phyloP scores from a whole-genome alignment of 2,113 vertebrate genomes.

The Myodes glareolus region DNA sequence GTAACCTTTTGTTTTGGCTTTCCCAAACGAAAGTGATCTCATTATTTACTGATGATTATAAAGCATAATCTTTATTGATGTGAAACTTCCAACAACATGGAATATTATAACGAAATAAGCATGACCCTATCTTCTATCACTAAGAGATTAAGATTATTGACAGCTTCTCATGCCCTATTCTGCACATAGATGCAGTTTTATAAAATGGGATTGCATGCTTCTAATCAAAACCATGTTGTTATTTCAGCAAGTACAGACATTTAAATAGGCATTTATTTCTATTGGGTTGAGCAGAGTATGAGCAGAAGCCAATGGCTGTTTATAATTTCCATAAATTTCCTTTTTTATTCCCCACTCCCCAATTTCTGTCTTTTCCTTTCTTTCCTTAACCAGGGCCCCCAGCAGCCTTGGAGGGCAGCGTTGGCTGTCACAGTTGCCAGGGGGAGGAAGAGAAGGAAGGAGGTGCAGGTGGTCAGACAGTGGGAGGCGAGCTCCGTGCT shows the following conservation, averaged over 20 bases:
- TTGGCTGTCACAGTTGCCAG: conserved; percentile 72
- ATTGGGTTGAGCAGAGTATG: conserved; percentile 26
- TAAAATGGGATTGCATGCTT: conserved; percentile 15
- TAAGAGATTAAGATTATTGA: conserved; percentile 35
- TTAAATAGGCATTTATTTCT: conserved; percentile 53
- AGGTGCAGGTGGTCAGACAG: conserved; percentile 80
- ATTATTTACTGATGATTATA: conserved; percentile 46
- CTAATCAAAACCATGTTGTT: conserved; percentile 23
- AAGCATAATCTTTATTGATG: neutral
- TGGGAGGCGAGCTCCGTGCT: conserved; percentile 64
- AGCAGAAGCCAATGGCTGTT: conserved; percentile 51
- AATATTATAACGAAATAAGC: conserved; percentile 28
- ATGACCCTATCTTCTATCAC: neutral
- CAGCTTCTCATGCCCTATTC: neutral
- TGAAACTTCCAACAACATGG: conserved; percentile 31
- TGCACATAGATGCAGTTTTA: conserved; percentile 48
- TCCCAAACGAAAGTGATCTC: conserved; percentile 25
- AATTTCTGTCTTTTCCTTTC: conserved; percentile 33
- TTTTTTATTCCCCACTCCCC: conserved; percentile 44
- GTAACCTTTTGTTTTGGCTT: conserved; percentile 28
- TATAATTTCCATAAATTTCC: conserved; percentile 17
- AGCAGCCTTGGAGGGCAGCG: conserved; percentile 15
- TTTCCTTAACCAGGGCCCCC: conserved; percentile 49
- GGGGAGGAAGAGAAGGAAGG: conserved; percentile 72
- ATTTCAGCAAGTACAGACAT: conserved; percentile 36